A percentile compares a stretch with the other conserved stretches of the same genome.
Conservation (phyloP, 1,140 invertebrate species). For the Zaprionus gabonicus region DNA sequence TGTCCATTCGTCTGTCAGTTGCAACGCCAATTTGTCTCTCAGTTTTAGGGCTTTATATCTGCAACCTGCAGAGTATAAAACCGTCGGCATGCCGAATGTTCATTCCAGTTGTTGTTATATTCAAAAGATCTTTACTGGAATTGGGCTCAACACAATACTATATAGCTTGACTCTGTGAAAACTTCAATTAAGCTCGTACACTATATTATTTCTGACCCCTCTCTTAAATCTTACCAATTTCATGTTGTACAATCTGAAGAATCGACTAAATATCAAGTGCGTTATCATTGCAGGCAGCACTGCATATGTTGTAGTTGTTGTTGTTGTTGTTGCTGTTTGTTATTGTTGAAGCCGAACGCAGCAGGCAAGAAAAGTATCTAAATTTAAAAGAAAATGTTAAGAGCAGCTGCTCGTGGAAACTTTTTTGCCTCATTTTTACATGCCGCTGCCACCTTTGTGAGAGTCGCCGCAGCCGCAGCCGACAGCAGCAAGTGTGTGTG, state of each 20-base stretch:
- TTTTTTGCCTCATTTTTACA: constrained; percentile 38
- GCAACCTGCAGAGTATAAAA: no score
- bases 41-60: no score
- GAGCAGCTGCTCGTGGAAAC: constrained; percentile 35
- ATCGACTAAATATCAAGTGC: constrained; percentile 12
- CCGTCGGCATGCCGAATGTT: no score
- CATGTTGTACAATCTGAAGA: not conserved
- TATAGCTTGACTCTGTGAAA: not conserved
- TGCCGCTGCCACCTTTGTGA: constrained; percentile 21
- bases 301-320: constrained; percentile 19
- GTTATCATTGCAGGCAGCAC: constrained; percentile 36
- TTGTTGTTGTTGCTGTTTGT: constrained; percentile 19
- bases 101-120: no score
- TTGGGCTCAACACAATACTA: no score
- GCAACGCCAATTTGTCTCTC: no score
- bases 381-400: constrained; percentile 64
- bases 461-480: constrained; percentile 14
- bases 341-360: constrained; percentile 19
- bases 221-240: not conserved
- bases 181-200: not conserved
- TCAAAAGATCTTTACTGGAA: not conserved
- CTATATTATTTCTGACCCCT: not conserved
- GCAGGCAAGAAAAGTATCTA: constrained; percentile 46
- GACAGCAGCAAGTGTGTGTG: not conserved
- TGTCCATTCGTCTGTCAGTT: no score